Percentiles rank a stretch among this genome's conserved stretches.
These are phyloP conservation scores for Caenorhabditis panamensis DNA, from an alignment of 2,888 invertebrate species.

Conservation along the genomic window DNA sequence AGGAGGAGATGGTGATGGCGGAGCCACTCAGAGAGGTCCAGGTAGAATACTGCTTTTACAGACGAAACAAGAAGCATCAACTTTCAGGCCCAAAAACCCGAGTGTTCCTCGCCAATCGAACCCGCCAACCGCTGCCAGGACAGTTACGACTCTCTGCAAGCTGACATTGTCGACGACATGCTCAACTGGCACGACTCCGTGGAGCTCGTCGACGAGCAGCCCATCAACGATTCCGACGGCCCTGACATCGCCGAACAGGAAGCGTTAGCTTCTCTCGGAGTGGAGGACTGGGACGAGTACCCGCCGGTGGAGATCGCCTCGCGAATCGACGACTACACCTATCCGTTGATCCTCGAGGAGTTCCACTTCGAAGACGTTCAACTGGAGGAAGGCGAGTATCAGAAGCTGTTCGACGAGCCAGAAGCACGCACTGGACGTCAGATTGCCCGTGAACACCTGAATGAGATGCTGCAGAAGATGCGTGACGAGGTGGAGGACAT, in stretches of 20 bases:
- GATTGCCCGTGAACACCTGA: background rate
- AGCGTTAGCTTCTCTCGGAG: constrained; percentile 13
- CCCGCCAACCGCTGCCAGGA: constrained; percentile 15
- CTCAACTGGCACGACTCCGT: constrained; percentile 25
- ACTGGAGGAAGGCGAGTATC: constrained; percentile 18
- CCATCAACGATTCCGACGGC: constrained; percentile 1
- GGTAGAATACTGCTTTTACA: background rate
- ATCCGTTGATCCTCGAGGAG: constrained; percentile 8
- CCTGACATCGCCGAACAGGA: constrained; percentile 1
- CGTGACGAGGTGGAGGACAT: background rate
- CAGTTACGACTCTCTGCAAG: constrained; percentile 28
- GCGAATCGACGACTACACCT: constrained; percentile 30
- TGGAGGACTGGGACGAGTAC: constrained; percentile 45
- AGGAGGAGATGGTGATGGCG: too few species aligned
- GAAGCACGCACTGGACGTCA: too few species aligned
- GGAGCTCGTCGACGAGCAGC: constrained; percentile 18
- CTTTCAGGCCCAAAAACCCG: background rate
- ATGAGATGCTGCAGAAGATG: background rate
- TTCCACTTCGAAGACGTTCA: constrained; percentile 12
- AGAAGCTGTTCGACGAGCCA: background rate
- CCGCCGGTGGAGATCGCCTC: constrained; percentile 53
- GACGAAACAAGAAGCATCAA: background rate
- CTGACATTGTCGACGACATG: constrained; percentile 35
- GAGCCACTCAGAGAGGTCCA: background rate
- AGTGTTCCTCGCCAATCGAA: constrained; percentile 26